A percentile compares a stretch with the other conserved stretches of the same genome.
Evolutionary conservation across 2,113 vertebrate species (phyloP).

Genomic region (Hypomesus transpacificus): DNA sequence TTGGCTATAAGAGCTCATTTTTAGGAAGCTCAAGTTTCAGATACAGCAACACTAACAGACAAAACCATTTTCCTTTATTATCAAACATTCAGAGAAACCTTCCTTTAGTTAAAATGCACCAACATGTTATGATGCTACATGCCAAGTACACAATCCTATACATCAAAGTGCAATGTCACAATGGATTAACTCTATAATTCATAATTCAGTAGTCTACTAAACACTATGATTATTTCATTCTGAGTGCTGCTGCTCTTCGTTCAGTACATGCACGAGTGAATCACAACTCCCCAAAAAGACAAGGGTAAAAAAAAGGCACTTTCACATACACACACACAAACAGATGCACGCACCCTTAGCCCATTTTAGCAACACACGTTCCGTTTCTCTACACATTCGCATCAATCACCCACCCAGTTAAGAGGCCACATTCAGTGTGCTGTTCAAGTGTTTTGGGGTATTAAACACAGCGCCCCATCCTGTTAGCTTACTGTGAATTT

Average conservation of each 20-base stretch:
- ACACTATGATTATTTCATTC: conserved; percentile 67
- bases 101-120: conserved; percentile 65
- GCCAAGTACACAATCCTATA: conserved; percentile 75
- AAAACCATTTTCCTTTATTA: conserved; percentile 63
- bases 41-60: conserved; percentile 67
- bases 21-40: conserved; percentile 57
- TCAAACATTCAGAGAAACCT: conserved; percentile 71
- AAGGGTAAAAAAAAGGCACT: conserved; percentile 72
- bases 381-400: conserved; percentile 35
- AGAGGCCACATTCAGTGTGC: conserved; percentile 70
- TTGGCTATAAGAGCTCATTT: conserved; percentile 67
- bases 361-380: conserved; percentile 29
- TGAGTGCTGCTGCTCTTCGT: conserved; percentile 67
- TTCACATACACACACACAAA: conserved; percentile 54
- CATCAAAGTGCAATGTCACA: conserved; percentile 84
- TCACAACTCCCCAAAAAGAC: conserved; percentile 50
- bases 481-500: conserved; percentile 69
- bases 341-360: conserved; percentile 28
- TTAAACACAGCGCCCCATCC: conserved; percentile 61
- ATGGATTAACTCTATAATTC: conserved; percentile 84
- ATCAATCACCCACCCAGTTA: conserved; percentile 37
- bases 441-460: conserved; percentile 68
- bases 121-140: conserved; percentile 77
- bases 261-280: conserved; percentile 67
- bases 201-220: conserved; percentile 61